phyloP scores from a whole-genome alignment of 2,888 invertebrate species.

The Schizotus pectinicornis region DNA sequence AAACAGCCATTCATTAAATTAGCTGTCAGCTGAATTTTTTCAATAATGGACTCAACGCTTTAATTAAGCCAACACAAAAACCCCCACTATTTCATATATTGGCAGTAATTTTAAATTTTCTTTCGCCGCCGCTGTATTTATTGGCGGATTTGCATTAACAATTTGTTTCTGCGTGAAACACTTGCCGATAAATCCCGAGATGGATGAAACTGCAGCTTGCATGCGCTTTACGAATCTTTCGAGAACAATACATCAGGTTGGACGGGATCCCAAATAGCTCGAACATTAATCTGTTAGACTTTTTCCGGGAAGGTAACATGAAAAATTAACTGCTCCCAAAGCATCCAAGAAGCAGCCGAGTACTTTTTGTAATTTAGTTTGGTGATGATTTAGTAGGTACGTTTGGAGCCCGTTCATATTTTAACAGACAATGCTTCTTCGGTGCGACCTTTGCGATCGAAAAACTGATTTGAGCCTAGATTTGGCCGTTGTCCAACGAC shows the following conservation, averaged over 20 bases:
- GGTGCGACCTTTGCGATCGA: too few species aligned
- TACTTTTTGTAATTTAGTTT: neutral
- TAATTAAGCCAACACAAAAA: too few species aligned
- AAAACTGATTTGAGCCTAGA: too few species aligned
- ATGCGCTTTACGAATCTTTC: conserved; percentile 20
- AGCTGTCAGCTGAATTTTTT: too few species aligned
- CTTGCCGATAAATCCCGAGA: neutral
- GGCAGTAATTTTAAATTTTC: too few species aligned
- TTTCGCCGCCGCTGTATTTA: too few species aligned
- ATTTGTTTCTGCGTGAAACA: neutral
- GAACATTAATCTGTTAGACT: conserved; percentile 21
- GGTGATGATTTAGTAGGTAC: neutral
- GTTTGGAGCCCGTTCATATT: neutral
- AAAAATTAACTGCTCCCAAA: conserved; percentile 23
- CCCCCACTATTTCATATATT: too few species aligned
- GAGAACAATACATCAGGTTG: conserved; percentile 25
- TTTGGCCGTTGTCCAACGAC: too few species aligned
- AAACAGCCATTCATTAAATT: too few species aligned
- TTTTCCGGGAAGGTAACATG: conserved; percentile 25
- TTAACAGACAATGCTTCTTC: neutral
- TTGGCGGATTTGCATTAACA: conserved; percentile 5
- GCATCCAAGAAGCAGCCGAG: conserved; percentile 12
- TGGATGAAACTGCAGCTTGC: conserved; percentile 11
- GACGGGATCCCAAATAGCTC: conserved; percentile 23
- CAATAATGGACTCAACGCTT: too few species aligned